These are phyloP conservation scores for Eristalis tenax DNA, from an alignment of 2,888 invertebrate genomes.

Conservation along the genomic window DNA sequence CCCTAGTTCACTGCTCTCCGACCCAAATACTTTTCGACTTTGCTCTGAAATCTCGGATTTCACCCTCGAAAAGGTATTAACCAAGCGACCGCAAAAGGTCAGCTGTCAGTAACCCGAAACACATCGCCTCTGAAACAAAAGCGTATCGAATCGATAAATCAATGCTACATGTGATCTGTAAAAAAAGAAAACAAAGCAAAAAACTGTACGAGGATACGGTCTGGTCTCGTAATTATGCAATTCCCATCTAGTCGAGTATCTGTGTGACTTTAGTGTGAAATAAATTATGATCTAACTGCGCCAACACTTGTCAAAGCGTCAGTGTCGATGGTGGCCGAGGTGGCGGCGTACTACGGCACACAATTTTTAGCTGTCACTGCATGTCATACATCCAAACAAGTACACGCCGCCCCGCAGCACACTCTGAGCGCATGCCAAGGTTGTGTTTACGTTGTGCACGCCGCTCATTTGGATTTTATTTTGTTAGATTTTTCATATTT, in stretches of 20 bases:
- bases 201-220: conserved; percentile 7
- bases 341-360: not conserved
- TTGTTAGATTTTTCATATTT: not conserved
- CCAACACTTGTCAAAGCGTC: conserved; percentile 41
- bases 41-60: conserved; percentile 33
- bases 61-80: conserved; percentile 42
- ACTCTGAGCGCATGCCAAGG: conserved; percentile 41
- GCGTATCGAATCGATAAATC: conserved; percentile 31
- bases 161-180: conserved; percentile 14
- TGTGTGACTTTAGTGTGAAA: conserved; percentile 15
- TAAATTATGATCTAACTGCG: conserved; percentile 43
- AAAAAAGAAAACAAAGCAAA: not conserved
- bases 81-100: conserved; percentile 35
- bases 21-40: conserved; percentile 39
- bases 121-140: conserved; percentile 10
- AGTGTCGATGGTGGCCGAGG: not conserved
- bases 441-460: conserved; percentile 35
- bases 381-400: conserved; percentile 60
- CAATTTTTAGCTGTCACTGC: conserved; percentile 57
- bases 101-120: not conserved
- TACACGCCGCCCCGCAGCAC: conserved; percentile 12
- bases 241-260: conserved; percentile 8
- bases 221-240: conserved; percentile 36
- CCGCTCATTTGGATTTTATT: not conserved
- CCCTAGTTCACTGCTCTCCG: conserved; percentile 28